Evolutionary conservation across 2,888 invertebrate genomes (phyloP).

Genomic region (Rapana venosa): DNA sequence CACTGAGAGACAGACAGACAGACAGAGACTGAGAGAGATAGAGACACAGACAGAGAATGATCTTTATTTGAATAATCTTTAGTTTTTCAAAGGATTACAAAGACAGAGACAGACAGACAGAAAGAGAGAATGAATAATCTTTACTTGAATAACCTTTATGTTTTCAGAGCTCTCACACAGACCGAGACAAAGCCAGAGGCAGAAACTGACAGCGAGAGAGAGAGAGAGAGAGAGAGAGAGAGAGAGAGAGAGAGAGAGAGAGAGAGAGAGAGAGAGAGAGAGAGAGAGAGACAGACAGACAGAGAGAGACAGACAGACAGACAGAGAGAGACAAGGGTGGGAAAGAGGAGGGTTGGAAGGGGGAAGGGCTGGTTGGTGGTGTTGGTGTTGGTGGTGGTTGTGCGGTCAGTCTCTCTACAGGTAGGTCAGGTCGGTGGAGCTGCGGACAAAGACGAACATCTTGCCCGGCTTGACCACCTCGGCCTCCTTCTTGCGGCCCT

Average conservation of each 20-base stretch:
- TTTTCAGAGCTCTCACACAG: too few relatives aligned
- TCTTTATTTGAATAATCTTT: too few relatives aligned
- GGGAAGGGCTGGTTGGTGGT: neutral
- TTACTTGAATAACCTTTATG: too few relatives aligned
- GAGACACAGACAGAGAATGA: neutral
- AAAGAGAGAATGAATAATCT: conserved; percentile 25
- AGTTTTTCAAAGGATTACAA: too few relatives aligned
- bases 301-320: neutral
- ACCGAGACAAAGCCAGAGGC: conserved; percentile 23
- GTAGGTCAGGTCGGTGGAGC: conserved; percentile 44
- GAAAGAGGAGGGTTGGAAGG: neutral
- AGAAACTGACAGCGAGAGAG: conserved; percentile 17
- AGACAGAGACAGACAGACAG: neutral
- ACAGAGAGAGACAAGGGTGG: neutral
- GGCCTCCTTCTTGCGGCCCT: conserved; percentile 49
- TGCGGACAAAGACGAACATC: conserved; percentile 41
- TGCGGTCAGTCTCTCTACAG: neutral
- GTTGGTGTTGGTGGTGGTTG: neutral
- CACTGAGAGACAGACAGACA: neutral
- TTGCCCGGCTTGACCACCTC: conserved; percentile 45
- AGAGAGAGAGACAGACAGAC: neutral
- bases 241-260: conserved; percentile 28
- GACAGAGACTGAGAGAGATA: neutral
- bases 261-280: neutral
- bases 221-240: neutral